phyloP scores from a whole-genome alignment of 1,140 invertebrate species.

The Aricia agestis region DNA sequence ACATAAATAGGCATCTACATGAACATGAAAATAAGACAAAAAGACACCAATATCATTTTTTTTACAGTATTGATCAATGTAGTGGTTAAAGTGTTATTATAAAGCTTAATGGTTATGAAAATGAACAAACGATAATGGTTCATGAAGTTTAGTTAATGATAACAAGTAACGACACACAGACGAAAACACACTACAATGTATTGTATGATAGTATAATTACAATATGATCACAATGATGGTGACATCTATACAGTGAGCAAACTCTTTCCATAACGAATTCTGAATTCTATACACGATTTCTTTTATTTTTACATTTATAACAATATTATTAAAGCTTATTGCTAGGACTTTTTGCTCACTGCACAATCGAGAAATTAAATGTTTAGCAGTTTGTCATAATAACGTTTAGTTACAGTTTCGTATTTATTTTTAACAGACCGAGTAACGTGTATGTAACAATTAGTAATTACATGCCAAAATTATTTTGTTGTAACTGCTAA shows the following conservation, averaged over 20 bases:
- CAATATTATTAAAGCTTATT: neutral
- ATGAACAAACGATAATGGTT: neutral
- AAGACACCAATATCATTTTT: no score
- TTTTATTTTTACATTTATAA: no score
- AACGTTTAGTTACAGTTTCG: no score
- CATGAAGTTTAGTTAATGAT: neutral
- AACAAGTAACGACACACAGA: neutral
- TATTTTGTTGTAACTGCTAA: no score
- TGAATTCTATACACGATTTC: neutral
- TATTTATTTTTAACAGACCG: no score
- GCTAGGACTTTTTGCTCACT: neutral
- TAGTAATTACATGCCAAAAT: no score
- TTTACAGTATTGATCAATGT: no score
- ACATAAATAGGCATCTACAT: no score
- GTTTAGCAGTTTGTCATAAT: neutral
- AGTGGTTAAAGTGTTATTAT: neutral
- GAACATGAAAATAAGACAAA: no score
- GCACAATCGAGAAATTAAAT: neutral
- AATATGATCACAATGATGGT: neutral
- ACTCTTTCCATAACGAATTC: neutral
- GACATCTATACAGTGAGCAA: neutral
- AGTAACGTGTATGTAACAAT: no score
- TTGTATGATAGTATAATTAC: neutral
- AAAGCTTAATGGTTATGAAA: conserved; percentile 2
- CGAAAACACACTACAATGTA: neutral